Conservation (phyloP, 2,113 vertebrate species). For the Morphnarchus princeps region DNA sequence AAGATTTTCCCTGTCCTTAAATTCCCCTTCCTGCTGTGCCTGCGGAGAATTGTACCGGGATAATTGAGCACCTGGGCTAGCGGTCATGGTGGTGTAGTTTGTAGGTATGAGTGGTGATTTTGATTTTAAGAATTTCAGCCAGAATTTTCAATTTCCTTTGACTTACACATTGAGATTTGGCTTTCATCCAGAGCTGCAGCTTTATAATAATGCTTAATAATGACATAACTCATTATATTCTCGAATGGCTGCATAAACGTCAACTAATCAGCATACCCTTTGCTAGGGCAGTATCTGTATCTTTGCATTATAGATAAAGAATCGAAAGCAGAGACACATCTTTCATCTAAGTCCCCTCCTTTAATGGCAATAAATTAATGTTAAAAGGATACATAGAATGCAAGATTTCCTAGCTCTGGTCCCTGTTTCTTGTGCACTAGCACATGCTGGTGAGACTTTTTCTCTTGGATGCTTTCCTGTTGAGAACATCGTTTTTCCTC, state of each 20-base stretch:
- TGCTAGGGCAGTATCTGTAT: not conserved
- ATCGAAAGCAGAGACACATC: not conserved
- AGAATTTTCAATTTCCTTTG: not conserved
- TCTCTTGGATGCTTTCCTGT: not conserved
- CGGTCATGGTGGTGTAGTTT: accelerated
- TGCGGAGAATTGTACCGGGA: not conserved
- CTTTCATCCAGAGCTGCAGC: not conserved
- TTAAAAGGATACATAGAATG: not conserved
- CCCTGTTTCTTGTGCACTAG: not conserved
- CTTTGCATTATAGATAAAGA: not conserved
- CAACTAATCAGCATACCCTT: not conserved
- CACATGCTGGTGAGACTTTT: not conserved
- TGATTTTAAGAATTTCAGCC: not conserved
- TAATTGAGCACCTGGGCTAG: not conserved
- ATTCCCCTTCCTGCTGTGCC: not conserved
- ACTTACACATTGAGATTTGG: not conserved
- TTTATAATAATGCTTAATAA: not conserved
- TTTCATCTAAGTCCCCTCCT: not conserved
- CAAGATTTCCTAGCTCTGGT: not conserved
- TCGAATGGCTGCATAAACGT: not conserved
- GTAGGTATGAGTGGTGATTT: not conserved
- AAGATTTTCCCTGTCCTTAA: not conserved
- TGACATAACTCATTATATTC: not conserved
- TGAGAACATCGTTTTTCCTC: not conserved
- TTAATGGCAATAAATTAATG: not conserved